phyloP scores from a whole-genome alignment of 2,888 invertebrate genomes.

The Cistogaster globosa region DNA sequence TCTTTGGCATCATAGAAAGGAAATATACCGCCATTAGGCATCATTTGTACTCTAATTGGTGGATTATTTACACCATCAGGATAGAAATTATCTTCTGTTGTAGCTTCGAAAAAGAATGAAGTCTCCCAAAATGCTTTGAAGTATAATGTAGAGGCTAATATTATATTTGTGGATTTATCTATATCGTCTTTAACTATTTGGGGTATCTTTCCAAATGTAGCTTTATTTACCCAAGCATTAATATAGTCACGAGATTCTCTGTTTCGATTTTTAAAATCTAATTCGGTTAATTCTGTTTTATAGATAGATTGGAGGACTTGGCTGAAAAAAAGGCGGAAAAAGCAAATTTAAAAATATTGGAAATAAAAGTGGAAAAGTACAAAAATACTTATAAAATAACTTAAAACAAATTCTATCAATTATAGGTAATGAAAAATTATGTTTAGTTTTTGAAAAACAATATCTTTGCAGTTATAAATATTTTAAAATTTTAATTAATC shows the following conservation, averaged over 20 bases:
- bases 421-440: too few species aligned
- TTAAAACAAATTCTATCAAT: too few species aligned
- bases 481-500: too few species aligned
- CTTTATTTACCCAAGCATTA: conserved; percentile 85
- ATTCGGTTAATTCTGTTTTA: conserved; percentile 84
- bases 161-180: conserved; percentile 84
- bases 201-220: conserved; percentile 85
- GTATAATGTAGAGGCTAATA: conserved; percentile 87
- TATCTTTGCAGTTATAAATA: too few species aligned
- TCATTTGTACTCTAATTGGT: conserved; percentile 84
- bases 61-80: conserved; percentile 82
- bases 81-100: conserved; percentile 83
- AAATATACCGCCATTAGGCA: conserved; percentile 86
- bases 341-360: background rate
- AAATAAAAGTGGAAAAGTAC: too few species aligned
- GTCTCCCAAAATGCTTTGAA: conserved; percentile 86
- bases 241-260: conserved; percentile 83
- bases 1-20: conserved; percentile 83
- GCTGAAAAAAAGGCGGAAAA: conserved; percentile 68
- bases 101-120: conserved; percentile 84
- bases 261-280: conserved; percentile 84
- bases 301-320: conserved; percentile 84
- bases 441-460: too few species aligned
- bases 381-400: too few species aligned
- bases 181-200: conserved; percentile 84